Evolutionary conservation across 2,797 vertebrate genomes (phyloP).

Genomic region (Steatocranus sp.): DNA sequence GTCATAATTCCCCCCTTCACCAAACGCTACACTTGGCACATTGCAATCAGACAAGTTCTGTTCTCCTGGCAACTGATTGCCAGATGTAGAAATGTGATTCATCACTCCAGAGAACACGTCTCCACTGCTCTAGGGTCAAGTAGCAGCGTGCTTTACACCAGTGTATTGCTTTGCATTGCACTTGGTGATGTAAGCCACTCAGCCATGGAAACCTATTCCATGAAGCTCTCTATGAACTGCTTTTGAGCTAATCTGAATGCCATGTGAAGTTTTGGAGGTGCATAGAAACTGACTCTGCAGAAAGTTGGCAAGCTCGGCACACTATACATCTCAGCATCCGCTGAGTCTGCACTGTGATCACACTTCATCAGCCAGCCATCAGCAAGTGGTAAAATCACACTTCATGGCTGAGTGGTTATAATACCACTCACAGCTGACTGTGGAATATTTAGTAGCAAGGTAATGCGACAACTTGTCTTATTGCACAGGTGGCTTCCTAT

Average conservation of each 20-base stretch:
- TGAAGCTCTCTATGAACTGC: neutral
- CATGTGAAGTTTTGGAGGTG: neutral
- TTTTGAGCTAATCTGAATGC: neutral
- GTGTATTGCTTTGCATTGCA: neutral
- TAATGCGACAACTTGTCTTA: neutral
- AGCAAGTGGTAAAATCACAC: neutral
- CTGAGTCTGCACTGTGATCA: neutral
- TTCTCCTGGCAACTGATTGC: neutral
- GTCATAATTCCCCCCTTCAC: fast-evolving
- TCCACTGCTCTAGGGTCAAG: neutral
- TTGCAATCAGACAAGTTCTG: neutral
- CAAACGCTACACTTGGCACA: neutral
- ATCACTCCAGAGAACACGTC: neutral
- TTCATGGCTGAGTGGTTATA: neutral
- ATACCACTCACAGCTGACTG: neutral
- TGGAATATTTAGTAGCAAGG: neutral
- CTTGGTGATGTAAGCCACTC: neutral
- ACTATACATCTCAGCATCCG: neutral
- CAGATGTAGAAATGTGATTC: neutral
- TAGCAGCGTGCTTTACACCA: neutral
- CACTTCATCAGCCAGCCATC: neutral
- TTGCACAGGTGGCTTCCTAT: neutral
- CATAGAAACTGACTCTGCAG: neutral
- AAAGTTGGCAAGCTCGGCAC: neutral
- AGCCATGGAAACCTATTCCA: neutral